phyloP scores from a whole-genome alignment of 37 sponge, comb jelly and placozoan genomes.

The Beroe forskalii region DNA sequence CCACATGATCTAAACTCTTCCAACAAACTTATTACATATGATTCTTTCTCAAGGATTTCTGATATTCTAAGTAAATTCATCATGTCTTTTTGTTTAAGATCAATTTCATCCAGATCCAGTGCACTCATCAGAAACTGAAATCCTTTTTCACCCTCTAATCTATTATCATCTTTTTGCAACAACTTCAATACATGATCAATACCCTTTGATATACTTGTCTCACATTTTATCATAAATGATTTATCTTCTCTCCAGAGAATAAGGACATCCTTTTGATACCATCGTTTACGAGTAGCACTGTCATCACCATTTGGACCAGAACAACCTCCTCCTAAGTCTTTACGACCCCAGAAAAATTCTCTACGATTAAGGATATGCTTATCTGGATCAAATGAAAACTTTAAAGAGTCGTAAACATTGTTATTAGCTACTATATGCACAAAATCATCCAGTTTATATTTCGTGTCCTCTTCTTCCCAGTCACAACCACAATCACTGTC shows the following conservation, averaged over 20 bases:
- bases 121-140: neutral
- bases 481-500: neutral
- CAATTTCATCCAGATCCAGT: neutral
- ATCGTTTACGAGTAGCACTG: neutral
- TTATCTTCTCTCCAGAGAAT: neutral
- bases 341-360: neutral
- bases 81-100: neutral
- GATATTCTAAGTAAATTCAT: neutral
- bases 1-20: neutral
- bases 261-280: conserved; percentile 9
- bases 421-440: neutral
- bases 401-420: no score
- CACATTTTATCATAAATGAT: neutral
- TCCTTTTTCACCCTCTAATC: conserved; percentile 5
- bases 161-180: neutral
- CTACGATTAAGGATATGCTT: neutral
- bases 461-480: neutral
- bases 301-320: conserved; percentile 16
- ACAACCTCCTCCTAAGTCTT: neutral
- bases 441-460: neutral
- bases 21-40: neutral
- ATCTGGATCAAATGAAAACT: no score
- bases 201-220: neutral
- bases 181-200: neutral
- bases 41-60: neutral